Evolutionary conservation across 2,888 invertebrate genomes (phyloP), one percentile per base, ranked within the genome.

Genomic region (Rhyacophila evoluta): DNA sequence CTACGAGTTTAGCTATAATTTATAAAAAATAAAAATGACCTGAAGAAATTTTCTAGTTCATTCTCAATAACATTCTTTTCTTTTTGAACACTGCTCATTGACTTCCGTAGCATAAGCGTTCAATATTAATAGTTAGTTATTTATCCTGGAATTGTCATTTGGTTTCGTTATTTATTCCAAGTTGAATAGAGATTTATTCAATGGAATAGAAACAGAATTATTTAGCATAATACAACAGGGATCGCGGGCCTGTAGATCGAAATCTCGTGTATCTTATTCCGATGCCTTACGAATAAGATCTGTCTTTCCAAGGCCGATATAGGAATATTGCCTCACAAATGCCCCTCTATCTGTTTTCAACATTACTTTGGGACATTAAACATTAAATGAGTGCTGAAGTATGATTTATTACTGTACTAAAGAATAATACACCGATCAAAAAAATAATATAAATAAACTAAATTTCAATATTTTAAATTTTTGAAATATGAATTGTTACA

Each of bases 201-300:
- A 55, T 55, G 25, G 10, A 15, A 55, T 55, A 55, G 55, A 55
- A 55, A 55, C 55, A 55, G 55, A 25, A 55, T 55, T 55, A 55
- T 55, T 55, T 55, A 55, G 55, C 71, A 37, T 69, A 69, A 69
- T 69, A 55, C 15, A 55, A 55, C 55, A 55, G 15, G 55, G 55
- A 55, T 55, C 55, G 55, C 55, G 55, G 33, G 72, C 37, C 36
- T 72, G 72, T 27, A 41, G 55, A 55, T 55, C 19, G 19, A 55
- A 55, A 55, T 55, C 55, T 55, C 55, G 19, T 12, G 75, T 79
- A 79, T 79, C 79, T 37, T 75, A 79, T 79, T 79, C 72, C 79
- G 79, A 72, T 75, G 79, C 72, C 72, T 79, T 38, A 72, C 75
- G 79, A 79, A 79, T 79, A 79, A 72, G 79, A 79, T 79, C 79